Percentiles rank a stretch among this genome's conserved stretches.
Evolutionary conservation across 2,113 vertebrate species (phyloP).

Genomic region (Hippopotamus amphibius): DNA sequence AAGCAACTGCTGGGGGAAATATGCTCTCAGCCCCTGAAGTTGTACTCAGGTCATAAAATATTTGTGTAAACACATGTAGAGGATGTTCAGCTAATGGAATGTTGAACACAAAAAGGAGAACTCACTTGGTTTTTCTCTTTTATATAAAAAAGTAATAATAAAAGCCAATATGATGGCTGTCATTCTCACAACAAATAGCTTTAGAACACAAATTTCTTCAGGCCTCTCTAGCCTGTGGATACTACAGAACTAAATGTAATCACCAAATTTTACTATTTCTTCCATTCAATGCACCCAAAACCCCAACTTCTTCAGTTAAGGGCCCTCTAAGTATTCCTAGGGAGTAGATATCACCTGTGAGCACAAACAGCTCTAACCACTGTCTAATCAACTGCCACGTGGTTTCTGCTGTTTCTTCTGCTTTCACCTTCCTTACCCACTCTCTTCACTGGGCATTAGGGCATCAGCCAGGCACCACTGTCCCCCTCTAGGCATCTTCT

Average conservation of each 20-base stretch:
- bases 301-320: not conserved
- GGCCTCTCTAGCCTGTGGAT: not conserved
- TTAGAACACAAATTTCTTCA: conserved; percentile 19
- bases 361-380: not conserved
- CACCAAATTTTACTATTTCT: conserved; percentile 14
- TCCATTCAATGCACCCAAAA: not conserved
- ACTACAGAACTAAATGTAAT: conserved; percentile 10
- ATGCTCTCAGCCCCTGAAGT: conserved; percentile 36
- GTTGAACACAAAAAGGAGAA: conserved; percentile 20
- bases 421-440: not conserved
- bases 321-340: not conserved
- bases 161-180: conserved; percentile 19
- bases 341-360: not conserved
- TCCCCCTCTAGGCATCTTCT: not conserved
- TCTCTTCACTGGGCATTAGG: not conserved
- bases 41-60: conserved; percentile 51
- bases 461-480: not conserved
- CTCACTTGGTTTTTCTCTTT: conserved; percentile 45
- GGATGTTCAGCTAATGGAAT: conserved; percentile 37
- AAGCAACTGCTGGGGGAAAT: conserved; percentile 55
- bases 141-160: conserved; percentile 32
- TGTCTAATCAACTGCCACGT: not conserved
- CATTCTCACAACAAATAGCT: not conserved
- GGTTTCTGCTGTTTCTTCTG: not conserved
- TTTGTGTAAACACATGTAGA: conserved; percentile 53